These are phyloP conservation scores for Linepithema humile DNA, from an alignment of 1,140 invertebrate species.

Conservation along the genomic window DNA sequence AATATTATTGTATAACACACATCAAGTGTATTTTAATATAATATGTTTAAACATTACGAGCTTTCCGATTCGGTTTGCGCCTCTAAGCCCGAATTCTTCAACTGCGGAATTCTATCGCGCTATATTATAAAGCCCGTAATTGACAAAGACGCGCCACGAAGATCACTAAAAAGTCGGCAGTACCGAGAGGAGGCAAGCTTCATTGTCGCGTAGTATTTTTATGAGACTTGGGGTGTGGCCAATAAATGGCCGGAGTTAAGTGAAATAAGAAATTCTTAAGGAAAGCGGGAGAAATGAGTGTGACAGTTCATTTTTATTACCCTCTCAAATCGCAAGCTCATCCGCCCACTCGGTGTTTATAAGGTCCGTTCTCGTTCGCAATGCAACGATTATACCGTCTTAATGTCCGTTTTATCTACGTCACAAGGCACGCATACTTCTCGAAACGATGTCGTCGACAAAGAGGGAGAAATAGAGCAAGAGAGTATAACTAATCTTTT, in stretches of 20 bases:
- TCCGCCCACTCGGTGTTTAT: background rate
- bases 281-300: background rate
- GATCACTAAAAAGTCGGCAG: background rate
- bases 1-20: background rate
- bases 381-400: background rate
- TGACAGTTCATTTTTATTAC: background rate
- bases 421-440: background rate
- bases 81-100: background rate
- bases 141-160: too few species aligned
- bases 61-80: background rate
- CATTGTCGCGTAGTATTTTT: background rate
- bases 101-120: background rate
- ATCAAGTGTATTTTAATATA: background rate
- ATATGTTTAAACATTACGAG: background rate
- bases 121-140: background rate
- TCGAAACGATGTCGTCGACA: background rate
- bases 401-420: background rate
- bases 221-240: background rate
- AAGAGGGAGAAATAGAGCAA: background rate
- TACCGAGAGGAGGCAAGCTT: background rate
- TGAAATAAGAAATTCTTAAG: background rate
- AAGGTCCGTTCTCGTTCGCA: background rate
- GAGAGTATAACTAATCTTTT: background rate
- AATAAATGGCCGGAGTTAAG: background rate
- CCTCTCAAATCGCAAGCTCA: background rate